phyloP scores from a whole-genome alignment of 2,113 vertebrate species.

The Micronisus gabar region DNA sequence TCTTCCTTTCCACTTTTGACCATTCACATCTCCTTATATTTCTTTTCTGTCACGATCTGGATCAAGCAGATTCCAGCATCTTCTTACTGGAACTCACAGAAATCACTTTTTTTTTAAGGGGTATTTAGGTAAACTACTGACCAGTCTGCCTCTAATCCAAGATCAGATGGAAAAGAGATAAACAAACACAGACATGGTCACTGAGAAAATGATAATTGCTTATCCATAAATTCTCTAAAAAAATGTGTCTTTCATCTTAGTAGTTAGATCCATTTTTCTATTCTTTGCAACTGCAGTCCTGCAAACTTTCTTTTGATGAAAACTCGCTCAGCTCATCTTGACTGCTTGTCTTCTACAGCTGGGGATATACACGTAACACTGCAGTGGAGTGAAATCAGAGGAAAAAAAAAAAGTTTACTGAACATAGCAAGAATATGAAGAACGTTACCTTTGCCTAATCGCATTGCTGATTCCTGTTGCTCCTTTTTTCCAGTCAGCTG shows the following conservation, averaged over 20 bases:
- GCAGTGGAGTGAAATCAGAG: neutral
- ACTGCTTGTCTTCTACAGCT: neutral
- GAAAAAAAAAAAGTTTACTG: neutral
- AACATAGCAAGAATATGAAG: neutral
- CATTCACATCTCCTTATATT: neutral
- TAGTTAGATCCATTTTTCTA: neutral
- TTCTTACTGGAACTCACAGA: neutral
- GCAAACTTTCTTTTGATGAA: neutral
- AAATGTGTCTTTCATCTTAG: neutral
- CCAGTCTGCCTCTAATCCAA: neutral
- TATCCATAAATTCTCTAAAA: neutral
- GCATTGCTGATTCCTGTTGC: neutral
- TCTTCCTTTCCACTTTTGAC: neutral
- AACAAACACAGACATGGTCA: neutral
- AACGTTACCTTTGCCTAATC: neutral
- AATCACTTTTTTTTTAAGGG: neutral
- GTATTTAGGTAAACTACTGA: neutral
- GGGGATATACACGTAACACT: neutral
- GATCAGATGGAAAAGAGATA: neutral
- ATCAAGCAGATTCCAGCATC: neutral
- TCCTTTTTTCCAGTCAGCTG: neutral
- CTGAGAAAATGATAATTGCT: neutral
- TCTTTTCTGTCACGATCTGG: neutral
- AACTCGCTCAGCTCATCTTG: neutral
- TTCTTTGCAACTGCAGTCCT: neutral